Percentiles rank a stretch among this genome's conserved stretches.
phyloP scores from a whole-genome alignment of 2,888 invertebrate species.

The Xanthia togata region DNA sequence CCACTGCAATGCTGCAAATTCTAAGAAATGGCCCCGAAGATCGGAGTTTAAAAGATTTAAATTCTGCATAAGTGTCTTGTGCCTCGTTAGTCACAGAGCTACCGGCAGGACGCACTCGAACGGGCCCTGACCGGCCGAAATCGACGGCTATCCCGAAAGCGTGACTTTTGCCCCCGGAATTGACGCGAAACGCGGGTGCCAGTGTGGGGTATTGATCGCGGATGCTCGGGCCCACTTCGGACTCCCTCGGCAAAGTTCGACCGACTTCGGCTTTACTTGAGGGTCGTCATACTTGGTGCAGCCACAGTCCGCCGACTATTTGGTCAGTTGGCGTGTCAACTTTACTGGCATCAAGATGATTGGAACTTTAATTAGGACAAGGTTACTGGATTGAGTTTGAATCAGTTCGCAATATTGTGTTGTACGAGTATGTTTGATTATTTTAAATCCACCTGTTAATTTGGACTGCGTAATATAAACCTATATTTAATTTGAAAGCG shows the following conservation, averaged over 20 bases:
- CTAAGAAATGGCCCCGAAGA: slow-evolving; percentile 44
- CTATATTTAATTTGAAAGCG: slow-evolving; percentile 7
- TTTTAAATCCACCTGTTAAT: slow-evolving; percentile 46
- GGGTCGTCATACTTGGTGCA: slow-evolving; percentile 77
- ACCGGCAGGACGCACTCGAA: slow-evolving; percentile 70
- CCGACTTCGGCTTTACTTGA: slow-evolving; percentile 84
- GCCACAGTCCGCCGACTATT: slow-evolving; percentile 75
- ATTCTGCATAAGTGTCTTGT: slow-evolving; percentile 73
- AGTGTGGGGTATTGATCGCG: slow-evolving; percentile 88
- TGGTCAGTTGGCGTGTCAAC: slow-evolving; percentile 87
- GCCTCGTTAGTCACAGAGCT: slow-evolving; percentile 72
- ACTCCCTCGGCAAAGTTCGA: slow-evolving; percentile 81
- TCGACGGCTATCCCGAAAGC: slow-evolving; percentile 87
- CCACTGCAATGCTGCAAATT: slow-evolving; percentile 37
- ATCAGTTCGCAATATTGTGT: slow-evolving; percentile 68
- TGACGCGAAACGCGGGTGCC: slow-evolving; percentile 84
- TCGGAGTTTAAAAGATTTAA: slow-evolving; percentile 69
- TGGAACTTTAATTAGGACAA: slow-evolving; percentile 89
- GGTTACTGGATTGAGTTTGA: slow-evolving; percentile 80
- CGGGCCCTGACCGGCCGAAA: slow-evolving; percentile 84
- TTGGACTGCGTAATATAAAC: slow-evolving; percentile 11
- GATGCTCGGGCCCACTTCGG: slow-evolving; percentile 84
- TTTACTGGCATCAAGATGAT: slow-evolving; percentile 84
- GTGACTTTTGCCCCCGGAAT: slow-evolving; percentile 89
- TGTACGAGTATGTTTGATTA: slow-evolving; percentile 42